Evolutionary conservation across 2,797 vertebrate genomes (phyloP), one percentile per base, ranked within the genome.

Genomic region (Pseudotriccus pelzelni): DNA sequence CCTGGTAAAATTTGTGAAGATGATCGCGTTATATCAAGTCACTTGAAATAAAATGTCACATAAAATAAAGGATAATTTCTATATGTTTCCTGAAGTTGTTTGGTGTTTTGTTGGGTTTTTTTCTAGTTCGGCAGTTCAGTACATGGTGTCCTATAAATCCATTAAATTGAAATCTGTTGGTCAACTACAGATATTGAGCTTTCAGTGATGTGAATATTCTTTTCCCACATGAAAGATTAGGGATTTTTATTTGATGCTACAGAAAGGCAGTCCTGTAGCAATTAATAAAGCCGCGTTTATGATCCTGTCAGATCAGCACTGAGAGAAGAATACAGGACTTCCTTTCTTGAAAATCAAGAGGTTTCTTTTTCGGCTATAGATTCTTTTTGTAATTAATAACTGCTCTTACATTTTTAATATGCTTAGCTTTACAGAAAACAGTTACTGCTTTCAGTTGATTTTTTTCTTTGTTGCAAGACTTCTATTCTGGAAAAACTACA

Each of bases 241-340:
- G 36, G 30, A 0, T 5, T 49, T 75, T 95, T 91, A 70, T 84
- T 82, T 78, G 12, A 7, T 94, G 34, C 43, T 88, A 36, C 39
- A 73, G 63, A 84, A 91, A 77, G 41, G 28, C 47, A 60, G 62
- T 75, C 80, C 72, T 80, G 58, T 87, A 68, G 68, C 43, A 76
- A 94, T 92, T 95, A 86, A 94, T 95, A 95, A 95, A 96, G 84
- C 36, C 30, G 53, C 24, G 50, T 90, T 94, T 93, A 85, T 83
- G 59, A 82, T 76, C 68, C 84, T 89, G 78, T 69, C 66, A 85
- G 43, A 20, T 85, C 44, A 93, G 55, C 50, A 87, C 39, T 43
- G 78, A 87, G 30, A 73, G 44, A 47, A 36, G 76, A 55, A 62
- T 28, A 78, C 39, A 72, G 89, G 78, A 78, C 84, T 88, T 84